Conservation (phyloP, 2,888 invertebrate species). For the Tholera decimalis region DNA sequence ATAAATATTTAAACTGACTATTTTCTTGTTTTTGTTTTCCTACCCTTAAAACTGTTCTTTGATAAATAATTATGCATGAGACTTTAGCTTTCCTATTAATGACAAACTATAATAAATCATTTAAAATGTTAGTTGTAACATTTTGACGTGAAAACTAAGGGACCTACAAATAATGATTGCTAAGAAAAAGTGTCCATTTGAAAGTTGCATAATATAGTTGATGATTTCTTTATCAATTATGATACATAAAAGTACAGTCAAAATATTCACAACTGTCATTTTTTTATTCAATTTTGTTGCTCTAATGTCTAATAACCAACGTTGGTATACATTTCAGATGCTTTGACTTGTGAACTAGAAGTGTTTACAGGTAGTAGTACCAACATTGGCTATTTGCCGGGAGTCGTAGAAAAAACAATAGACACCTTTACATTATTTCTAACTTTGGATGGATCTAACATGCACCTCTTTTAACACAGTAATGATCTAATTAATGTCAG, state of each 20-base stretch:
- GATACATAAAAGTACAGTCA: no score
- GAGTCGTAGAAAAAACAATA: neutral
- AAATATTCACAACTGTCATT: constrained; percentile 29
- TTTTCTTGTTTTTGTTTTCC: constrained; percentile 36
- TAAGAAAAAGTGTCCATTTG: no score
- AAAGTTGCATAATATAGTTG: no score
- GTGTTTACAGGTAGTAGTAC: no score
- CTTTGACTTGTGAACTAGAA: no score
- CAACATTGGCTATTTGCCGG: constrained; percentile 19
- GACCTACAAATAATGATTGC: no score
- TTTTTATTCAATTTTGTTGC: neutral
- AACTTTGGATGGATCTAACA: constrained; percentile 68
- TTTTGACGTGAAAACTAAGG: constrained; percentile 30
- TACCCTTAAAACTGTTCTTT: constrained; percentile 2
- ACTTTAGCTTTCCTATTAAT: constrained; percentile 28
- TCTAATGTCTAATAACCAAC: constrained; percentile 1
- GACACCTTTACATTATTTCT: constrained; percentile 24
- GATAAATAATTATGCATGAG: constrained; percentile 41
- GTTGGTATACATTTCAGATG: neutral
- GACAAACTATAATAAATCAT: constrained; percentile 1
- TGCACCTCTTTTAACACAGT: constrained; percentile 31
- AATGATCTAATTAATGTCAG: constrained; percentile 39
- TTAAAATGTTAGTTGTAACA: constrained; percentile 12
- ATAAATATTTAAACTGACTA: constrained; percentile 33
- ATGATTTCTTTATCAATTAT: no score